Base-by-base conservation (phyloP, 1,140 invertebrate genomes). In the Hesperophylax magnus region DNA sequence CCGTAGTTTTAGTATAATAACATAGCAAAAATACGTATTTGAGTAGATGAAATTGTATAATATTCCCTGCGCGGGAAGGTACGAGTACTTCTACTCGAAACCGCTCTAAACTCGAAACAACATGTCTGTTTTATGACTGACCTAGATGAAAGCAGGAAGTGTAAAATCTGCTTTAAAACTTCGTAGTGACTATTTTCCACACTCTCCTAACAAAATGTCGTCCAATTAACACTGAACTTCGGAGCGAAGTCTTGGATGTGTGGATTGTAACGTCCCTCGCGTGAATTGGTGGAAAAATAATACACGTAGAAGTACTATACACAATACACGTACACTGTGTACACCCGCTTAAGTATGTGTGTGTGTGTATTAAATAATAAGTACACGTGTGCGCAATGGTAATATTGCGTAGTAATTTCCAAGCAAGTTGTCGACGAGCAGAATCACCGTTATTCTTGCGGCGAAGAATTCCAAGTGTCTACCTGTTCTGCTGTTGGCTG, bases 391-490 rank as follows among this genome's bases (percentile, higher is more conserved):
- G 34, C 67, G 34, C 67, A 71, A 65, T 65, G 67, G 67, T 47
- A 53, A 71, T 71, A 71, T 71, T 71, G 67, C 67, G 67, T 71
- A 71, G 67, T 71, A 20, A 71, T 47, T 52, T 71, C n/a, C 31
- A 71, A 71, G 67, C 67, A 52, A 71, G 34, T 71, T 22, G 67
- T 71, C 18, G 67, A 22, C 67, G 67, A 31, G 71, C 71, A 15
- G 27, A 75, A 56, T 9, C n/a, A 75, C 71, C 71, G 71, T 75
- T 75, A 75, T 24, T 61, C 67, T 31, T 31, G 54, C 22, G 71
- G 71, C 71, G 71, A 75, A 56, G 71, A 75, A 75, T 75, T 18
- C 53, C 71, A 72, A 47, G 69, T 22, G 22, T 31, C 71, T 75
- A 75, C 71, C 71, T 75, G 71, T 75, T 47, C 39, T 47, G 39